Conservation (phyloP, 2,797 vertebrate genomes). For the Echeneis naucrates region DNA sequence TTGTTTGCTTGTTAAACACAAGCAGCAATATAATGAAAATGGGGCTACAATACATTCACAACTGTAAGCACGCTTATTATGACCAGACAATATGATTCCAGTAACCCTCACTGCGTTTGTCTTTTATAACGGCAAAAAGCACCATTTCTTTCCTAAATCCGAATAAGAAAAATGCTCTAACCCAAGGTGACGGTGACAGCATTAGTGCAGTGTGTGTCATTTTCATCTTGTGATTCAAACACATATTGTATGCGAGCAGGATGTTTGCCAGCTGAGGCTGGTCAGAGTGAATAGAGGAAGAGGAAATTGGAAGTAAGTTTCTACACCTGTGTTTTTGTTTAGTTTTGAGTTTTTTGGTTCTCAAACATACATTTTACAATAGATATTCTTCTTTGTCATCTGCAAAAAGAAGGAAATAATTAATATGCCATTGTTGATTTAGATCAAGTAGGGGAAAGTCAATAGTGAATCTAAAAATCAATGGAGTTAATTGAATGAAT, state of each 20-base stretch:
- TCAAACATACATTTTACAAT: slow-evolving; percentile 24
- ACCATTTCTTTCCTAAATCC: slow-evolving; percentile 20
- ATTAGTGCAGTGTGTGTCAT: slow-evolving; percentile 27
- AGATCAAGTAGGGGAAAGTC: background rate
- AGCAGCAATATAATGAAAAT: slow-evolving; percentile 16
- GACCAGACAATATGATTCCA: slow-evolving; percentile 36
- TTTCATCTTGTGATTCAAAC: slow-evolving; percentile 52
- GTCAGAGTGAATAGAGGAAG: slow-evolving; percentile 35
- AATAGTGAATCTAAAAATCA: slow-evolving; percentile 1
- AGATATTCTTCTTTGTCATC: slow-evolving; percentile 35
- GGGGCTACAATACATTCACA: background rate
- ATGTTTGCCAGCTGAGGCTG: slow-evolving; percentile 50
- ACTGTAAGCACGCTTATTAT: slow-evolving; percentile 23
- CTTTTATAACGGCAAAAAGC: slow-evolving; percentile 19
- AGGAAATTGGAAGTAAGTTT: slow-evolving; percentile 56
- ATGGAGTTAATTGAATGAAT: background rate
- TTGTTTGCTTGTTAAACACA: slow-evolving; percentile 18
- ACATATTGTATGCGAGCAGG: slow-evolving; percentile 1
- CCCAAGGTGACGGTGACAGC: slow-evolving; percentile 50
- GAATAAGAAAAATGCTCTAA: slow-evolving; percentile 34
- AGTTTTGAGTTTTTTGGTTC: background rate
- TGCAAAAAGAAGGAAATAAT: slow-evolving; percentile 31
- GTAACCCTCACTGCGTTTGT: slow-evolving; percentile 20
- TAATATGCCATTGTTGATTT: slow-evolving; percentile 8
- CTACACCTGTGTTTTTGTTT: slow-evolving; percentile 31